Evolutionary conservation across 2,797 vertebrate genomes (phyloP).

Genomic region (Ceryle rudis): DNA sequence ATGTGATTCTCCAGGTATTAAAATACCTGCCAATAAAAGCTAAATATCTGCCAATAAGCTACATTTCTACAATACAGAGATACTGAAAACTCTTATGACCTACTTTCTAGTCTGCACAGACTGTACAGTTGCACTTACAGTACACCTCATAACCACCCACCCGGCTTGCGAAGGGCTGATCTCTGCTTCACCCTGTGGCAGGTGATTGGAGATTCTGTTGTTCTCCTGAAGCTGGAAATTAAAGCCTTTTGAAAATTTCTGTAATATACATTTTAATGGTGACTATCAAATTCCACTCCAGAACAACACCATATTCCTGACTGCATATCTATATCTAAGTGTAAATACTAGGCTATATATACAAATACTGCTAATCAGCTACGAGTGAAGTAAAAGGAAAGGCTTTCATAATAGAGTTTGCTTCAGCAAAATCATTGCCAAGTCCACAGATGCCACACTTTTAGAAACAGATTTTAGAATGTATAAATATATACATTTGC

Average conservation of each 20-base stretch:
- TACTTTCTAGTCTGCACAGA: not conserved
- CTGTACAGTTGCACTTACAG: not conserved
- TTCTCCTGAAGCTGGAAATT: not conserved
- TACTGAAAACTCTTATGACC: not conserved
- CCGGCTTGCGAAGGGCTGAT: not conserved
- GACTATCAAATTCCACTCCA: not conserved
- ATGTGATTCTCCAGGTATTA: not conserved
- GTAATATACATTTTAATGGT: not conserved
- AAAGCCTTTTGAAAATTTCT: not conserved
- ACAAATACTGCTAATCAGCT: not conserved
- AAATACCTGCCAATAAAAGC: not conserved
- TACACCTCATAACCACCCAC: not conserved
- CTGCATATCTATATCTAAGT: not conserved
- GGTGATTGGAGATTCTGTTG: not conserved
- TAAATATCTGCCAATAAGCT: not conserved
- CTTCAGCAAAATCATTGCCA: conserved; percentile 41
- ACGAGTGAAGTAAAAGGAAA: not conserved
- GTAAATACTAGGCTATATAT: not conserved
- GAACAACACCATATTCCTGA: not conserved
- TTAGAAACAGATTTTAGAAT: conserved; percentile 61
- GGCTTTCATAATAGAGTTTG: not conserved
- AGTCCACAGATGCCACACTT: conserved; percentile 58
- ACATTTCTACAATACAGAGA: not conserved
- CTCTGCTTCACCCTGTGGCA: not conserved
- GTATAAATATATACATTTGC: conserved; percentile 56